Base-by-base conservation (phyloP, 2,113 vertebrate species). In the Hemicordylus capensis region DNA sequence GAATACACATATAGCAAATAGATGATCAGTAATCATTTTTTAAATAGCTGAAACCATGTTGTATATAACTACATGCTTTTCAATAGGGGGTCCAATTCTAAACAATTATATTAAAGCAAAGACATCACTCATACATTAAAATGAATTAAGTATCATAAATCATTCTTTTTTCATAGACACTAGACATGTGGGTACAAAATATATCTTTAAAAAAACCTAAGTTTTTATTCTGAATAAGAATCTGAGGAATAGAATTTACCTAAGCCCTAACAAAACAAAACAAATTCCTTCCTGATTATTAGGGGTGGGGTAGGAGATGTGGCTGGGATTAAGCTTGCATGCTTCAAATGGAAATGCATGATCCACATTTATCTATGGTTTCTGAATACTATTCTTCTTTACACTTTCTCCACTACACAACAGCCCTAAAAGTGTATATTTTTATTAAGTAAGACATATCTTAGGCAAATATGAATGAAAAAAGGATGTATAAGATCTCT, bases 391-490 rank as follows among this genome's bases (percentile, higher is more conserved):
- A 85, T 92, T 91, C 86, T 94, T 93, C 31, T 91, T 94, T 89
- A 87, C 81, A 92, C 90, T 88, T 89, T 61, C 86, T 59, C 70
- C 73, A 48, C 76, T 89, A 74, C 78, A 93, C 78, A 42, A 59
- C 75, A 84, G 84, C 61, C 85, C 79, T 74, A 89, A 91, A 95
- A 93, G 70, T 85, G 89, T 90, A 92, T 84, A 94, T 94, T 93
- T 94, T 94, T 93, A 89, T 82, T 93, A 92, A 90, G 92, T 89
- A 95, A 92, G 85, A 96, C 94, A 91, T 95, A 95, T 90, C 90
- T 90, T 95, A 93, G 91, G 93, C 92, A 95, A 95, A 95, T 95
- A 93, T 96, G 92, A 96, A 95, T 93, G 83, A 92, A 93, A 95
- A 92, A 93, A 80, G 90, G 86, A 92, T 95, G 91, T 91, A 94